Percentiles rank a stretch among this genome's conserved stretches.
These are phyloP conservation scores for Eugnorisma glareosa DNA, from an alignment of 2,888 invertebrate species.

Conservation along the genomic window DNA sequence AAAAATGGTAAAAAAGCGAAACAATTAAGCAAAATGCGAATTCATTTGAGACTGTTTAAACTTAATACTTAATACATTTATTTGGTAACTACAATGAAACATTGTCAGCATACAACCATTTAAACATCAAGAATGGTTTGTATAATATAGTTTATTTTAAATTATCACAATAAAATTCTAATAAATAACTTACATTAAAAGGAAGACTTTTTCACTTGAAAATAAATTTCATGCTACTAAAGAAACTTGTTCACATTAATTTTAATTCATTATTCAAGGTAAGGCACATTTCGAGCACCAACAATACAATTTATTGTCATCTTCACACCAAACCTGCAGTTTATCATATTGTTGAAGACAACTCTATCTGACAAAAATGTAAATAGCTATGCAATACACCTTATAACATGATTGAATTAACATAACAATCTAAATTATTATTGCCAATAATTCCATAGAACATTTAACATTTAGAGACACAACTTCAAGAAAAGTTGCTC, in stretches of 20 bases:
- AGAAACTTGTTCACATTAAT: slow-evolving; percentile 57
- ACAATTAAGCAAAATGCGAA: slow-evolving; percentile 32
- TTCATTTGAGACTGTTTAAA: slow-evolving; percentile 38
- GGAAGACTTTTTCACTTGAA: slow-evolving; percentile 70
- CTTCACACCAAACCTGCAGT: slow-evolving; percentile 21
- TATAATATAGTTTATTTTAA: slow-evolving; percentile 60
- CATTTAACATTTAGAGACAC: slow-evolving; percentile 49
- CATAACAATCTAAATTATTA: slow-evolving; percentile 53
- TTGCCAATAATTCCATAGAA: slow-evolving; percentile 42
- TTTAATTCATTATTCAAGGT: slow-evolving; percentile 58
- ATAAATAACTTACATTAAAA: slow-evolving; percentile 69
- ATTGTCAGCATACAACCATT: slow-evolving; percentile 55
- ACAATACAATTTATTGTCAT: slow-evolving; percentile 65
- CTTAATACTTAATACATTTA: slow-evolving; percentile 52
- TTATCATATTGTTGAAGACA: slow-evolving; percentile 35
- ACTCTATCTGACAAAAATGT: slow-evolving; percentile 40
- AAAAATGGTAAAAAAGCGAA: slow-evolving; percentile 29
- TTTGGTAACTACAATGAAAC: slow-evolving; percentile 65
- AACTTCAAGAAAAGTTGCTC: slow-evolving; percentile 52
- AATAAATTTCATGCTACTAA: slow-evolving; percentile 62
- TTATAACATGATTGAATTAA: slow-evolving; percentile 42
- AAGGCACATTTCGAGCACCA: slow-evolving; percentile 77
- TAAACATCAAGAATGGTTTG: slow-evolving; percentile 51
- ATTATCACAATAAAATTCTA: slow-evolving; percentile 74
- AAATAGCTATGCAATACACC: slow-evolving; percentile 53